Conservation (phyloP, 2,888 invertebrate genomes). For the Drosophila bunnanda region DNA sequence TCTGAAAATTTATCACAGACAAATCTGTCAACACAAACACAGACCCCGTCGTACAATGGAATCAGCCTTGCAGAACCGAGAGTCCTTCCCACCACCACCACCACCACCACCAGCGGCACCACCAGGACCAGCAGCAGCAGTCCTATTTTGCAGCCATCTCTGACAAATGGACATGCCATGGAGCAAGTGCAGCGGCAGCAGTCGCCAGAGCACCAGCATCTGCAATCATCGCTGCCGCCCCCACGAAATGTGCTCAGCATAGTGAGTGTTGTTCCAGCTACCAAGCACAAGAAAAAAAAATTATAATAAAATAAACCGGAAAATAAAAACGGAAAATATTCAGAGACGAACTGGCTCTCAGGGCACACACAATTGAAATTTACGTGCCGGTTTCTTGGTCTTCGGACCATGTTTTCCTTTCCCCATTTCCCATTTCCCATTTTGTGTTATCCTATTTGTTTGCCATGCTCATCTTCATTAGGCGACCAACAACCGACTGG, state of each 20-base stretch:
- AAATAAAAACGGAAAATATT: slow-evolving; percentile 14
- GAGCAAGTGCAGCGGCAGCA: slow-evolving; percentile 67
- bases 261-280: slow-evolving; percentile 78
- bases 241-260: slow-evolving; percentile 83
- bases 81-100: slow-evolving; percentile 33
- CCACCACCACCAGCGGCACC: background rate
- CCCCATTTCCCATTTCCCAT: slow-evolving; percentile 9
- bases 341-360: slow-evolving; percentile 42
- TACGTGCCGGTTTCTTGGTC: slow-evolving; percentile 65
- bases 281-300: slow-evolving; percentile 49
- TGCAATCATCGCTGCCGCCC: slow-evolving; percentile 65
- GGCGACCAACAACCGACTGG: slow-evolving; percentile 43
- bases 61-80: slow-evolving; percentile 54
- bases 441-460: slow-evolving; percentile 17
- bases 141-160: slow-evolving; percentile 53
- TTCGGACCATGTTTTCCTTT: slow-evolving; percentile 25
- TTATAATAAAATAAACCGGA: slow-evolving; percentile 74
- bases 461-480: slow-evolving; percentile 46
- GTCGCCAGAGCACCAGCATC: slow-evolving; percentile 62
- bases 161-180: slow-evolving; percentile 77
- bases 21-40: slow-evolving; percentile 78
- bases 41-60: slow-evolving; percentile 58
- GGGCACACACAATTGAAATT: slow-evolving; percentile 72
- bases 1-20: slow-evolving; percentile 81
- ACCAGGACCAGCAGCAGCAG: background rate